Evolutionary conservation across 2,888 invertebrate species (phyloP).

Genomic region (Alloscopus bannaensis): DNA sequence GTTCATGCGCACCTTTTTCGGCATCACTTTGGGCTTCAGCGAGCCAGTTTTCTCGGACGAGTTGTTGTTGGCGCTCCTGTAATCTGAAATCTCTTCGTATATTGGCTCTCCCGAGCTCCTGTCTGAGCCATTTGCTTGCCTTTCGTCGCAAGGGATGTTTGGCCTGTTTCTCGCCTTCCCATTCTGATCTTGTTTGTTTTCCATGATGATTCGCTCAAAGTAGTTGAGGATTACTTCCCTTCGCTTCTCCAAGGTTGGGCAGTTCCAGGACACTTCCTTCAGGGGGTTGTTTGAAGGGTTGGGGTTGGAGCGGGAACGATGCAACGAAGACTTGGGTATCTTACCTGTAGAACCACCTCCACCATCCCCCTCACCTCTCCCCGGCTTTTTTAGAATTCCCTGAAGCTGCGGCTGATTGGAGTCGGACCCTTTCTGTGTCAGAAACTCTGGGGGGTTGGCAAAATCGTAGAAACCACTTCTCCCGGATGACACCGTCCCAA

Average conservation of each 20-base stretch:
- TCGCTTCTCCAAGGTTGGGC: conserved; percentile 65
- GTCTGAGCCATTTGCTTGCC: not conserved
- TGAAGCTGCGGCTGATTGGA: conserved; percentile 38
- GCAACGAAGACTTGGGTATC: conserved; percentile 35
- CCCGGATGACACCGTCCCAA: conserved; percentile 6
- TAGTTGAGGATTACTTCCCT: conserved; percentile 66
- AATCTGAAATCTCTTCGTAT: conserved; percentile 67
- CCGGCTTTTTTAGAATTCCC: conserved; percentile 47
- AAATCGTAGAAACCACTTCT: conserved; percentile 21
- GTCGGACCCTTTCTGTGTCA: conserved; percentile 1
- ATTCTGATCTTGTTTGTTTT: conserved; percentile 56
- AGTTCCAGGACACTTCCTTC: conserved; percentile 68
- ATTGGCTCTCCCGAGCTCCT: conserved; percentile 53
- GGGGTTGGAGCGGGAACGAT: conserved; percentile 51
- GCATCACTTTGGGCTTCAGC: conserved; percentile 62
- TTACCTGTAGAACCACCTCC: conserved; percentile 6
- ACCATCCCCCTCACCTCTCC: not conserved
- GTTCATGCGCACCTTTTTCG: conserved; percentile 65
- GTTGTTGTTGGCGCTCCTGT: not conserved
- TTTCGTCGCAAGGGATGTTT: conserved; percentile 49
- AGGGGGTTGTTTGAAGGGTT: conserved; percentile 61
- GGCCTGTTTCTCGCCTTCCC: conserved; percentile 22
- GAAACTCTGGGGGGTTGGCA: not conserved
- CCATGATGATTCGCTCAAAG: conserved; percentile 63
- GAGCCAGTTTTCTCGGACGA: conserved; percentile 43